Evolutionary conservation across 1,140 invertebrate species (phyloP).

Genomic region (Lordiphosa clarofinis): DNA sequence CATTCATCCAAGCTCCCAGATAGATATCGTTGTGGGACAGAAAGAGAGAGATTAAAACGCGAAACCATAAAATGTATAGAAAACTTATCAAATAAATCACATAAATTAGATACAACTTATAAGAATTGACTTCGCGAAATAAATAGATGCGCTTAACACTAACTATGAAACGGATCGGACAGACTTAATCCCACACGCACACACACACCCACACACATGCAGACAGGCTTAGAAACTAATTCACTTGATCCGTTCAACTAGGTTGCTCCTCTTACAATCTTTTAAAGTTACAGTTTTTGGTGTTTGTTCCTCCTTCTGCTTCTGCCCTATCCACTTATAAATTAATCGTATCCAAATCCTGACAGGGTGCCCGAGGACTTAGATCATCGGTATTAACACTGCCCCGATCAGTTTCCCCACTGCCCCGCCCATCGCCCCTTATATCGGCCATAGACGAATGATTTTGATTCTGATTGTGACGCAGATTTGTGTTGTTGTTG

Average conservation of each 20-base stretch:
- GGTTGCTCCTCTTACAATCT: constrained; percentile 35
- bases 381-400: constrained; percentile 54
- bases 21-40: background rate
- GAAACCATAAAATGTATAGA: background rate
- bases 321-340: constrained; percentile 68
- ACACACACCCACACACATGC: too few species aligned
- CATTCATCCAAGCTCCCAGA: background rate
- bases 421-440: constrained; percentile 30
- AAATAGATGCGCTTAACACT: constrained; percentile 8
- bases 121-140: constrained; percentile 13
- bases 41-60: background rate
- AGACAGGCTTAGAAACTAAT: constrained; percentile 10
- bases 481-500: constrained; percentile 54
- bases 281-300: constrained; percentile 39
- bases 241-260: constrained; percentile 14
- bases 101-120: constrained; percentile 23
- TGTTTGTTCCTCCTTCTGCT: constrained; percentile 46
- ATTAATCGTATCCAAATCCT: constrained; percentile 85
- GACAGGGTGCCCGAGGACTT: constrained; percentile 81
- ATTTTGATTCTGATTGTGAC: constrained; percentile 62
- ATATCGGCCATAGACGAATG: constrained; percentile 71
- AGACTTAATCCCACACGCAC: constrained; percentile 4
- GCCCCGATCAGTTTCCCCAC: constrained; percentile 15
- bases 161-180: background rate
- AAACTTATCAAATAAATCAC: constrained; percentile 35